These are phyloP conservation scores for Typhlomys cinereus DNA, from an alignment of 2,113 vertebrate species.

Conservation along the genomic window DNA sequence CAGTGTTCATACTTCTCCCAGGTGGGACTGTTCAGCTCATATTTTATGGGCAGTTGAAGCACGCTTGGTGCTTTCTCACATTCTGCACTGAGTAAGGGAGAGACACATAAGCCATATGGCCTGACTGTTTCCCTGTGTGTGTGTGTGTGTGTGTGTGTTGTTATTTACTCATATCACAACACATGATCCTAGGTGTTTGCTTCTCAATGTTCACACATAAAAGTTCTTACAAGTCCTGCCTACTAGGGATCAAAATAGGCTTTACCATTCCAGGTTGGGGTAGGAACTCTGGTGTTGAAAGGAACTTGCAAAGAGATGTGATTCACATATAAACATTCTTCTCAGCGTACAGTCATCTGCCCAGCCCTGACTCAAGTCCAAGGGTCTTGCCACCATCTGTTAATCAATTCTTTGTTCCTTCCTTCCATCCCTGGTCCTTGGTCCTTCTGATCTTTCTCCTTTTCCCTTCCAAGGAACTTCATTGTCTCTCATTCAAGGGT, in stretches of 20 bases:
- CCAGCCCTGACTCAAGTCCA: fast-evolving
- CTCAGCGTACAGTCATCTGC: neutral
- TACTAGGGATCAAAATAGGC: neutral
- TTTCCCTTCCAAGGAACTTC: neutral
- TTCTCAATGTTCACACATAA: neutral
- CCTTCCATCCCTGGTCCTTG: too few species aligned
- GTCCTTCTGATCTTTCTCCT: neutral
- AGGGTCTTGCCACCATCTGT: fast-evolving
- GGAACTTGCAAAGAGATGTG: neutral
- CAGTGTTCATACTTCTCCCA: too few species aligned
- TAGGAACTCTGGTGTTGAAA: neutral
- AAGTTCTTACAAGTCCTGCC: neutral
- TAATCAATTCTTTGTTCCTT: too few species aligned
- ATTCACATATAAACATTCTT: fast-evolving
- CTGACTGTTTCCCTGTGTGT: too few species aligned
- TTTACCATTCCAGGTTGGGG: too few species aligned
- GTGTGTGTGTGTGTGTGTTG: too few species aligned
- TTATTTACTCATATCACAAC: too few species aligned
- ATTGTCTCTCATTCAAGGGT: neutral
- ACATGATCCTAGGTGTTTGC: neutral
- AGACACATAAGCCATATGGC: too few species aligned
- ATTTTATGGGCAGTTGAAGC: too few species aligned
- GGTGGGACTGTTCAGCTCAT: too few species aligned
- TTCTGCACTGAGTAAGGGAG: too few species aligned
- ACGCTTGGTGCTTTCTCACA: too few species aligned